These are phyloP conservation scores for Acanthochromis polyacanthus DNA, from an alignment of 2,113 vertebrate genomes.

Conservation along the genomic window DNA sequence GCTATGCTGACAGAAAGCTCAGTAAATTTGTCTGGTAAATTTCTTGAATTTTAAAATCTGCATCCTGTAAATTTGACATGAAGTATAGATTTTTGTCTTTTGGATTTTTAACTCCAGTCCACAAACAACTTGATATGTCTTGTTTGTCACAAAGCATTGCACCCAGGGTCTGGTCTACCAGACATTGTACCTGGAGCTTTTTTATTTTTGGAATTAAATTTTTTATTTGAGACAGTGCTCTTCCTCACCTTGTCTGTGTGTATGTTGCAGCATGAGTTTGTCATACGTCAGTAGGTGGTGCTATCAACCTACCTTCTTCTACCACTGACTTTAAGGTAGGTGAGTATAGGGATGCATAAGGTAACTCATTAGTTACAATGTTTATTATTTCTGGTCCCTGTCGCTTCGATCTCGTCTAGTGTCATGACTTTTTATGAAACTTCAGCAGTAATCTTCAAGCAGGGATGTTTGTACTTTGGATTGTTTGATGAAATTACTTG, in stretches of 20 bases:
- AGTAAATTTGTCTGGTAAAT: not conserved
- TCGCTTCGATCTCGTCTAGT: no score
- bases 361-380: no score
- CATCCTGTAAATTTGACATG: not conserved
- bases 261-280: not conserved
- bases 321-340: not conserved
- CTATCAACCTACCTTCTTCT: constrained; percentile 6
- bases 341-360: no score
- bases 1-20: no score
- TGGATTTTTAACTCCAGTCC: not conserved
- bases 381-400: no score
- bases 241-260: not conserved
- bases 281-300: constrained; percentile 27
- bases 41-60: not conserved
- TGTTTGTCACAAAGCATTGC: constrained; percentile 87
- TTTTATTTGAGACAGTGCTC: constrained; percentile 12
- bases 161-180: constrained; percentile 92
- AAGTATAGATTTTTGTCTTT: not conserved
- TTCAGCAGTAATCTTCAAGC: no score
- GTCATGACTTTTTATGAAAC: no score
- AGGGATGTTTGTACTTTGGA: no score
- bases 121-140: constrained; percentile 13
- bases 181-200: constrained; percentile 95
- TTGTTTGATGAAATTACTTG: no score
- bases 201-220: constrained; percentile 83